Evolutionary conservation across 1,140 invertebrate species (phyloP).

Genomic region (Drosophila parvula): DNA sequence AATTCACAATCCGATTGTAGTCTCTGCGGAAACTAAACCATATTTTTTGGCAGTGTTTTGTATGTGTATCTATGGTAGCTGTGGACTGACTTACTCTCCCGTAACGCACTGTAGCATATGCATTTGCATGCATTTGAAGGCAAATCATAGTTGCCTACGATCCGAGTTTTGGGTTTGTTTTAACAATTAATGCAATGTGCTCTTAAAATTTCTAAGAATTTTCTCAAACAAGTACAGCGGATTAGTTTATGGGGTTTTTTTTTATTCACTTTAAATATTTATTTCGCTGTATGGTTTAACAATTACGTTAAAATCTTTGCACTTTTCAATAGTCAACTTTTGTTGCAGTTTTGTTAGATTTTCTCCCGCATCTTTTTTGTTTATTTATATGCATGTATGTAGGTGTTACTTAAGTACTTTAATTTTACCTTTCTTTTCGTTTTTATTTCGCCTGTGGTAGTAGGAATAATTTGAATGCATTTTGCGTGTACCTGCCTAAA

Average conservation of each 20-base stretch:
- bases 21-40: constrained; percentile 54
- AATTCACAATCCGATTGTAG: constrained; percentile 38
- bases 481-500: background rate
- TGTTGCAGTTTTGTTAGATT: constrained; percentile 69
- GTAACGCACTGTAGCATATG: constrained; percentile 21
- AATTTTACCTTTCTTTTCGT: constrained; percentile 14
- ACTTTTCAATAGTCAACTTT: constrained; percentile 82
- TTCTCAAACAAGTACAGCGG: constrained; percentile 76
- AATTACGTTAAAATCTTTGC: constrained; percentile 81
- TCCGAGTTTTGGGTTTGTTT: constrained; percentile 16
- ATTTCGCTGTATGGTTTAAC: constrained; percentile 80
- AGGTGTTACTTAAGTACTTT: constrained; percentile 41
- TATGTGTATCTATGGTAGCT: constrained; percentile 15
- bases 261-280: constrained; percentile 48
- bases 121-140: constrained; percentile 13
- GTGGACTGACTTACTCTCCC: constrained; percentile 28
- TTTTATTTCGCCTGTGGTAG: constrained; percentile 17
- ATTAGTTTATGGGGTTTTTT: constrained; percentile 35
- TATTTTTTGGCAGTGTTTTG: constrained; percentile 68
- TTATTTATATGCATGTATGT: constrained; percentile 44
- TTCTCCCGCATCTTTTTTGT: constrained; percentile 25
- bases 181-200: constrained; percentile 69
- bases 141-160: constrained; percentile 22
- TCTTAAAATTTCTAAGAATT: constrained; percentile 73
- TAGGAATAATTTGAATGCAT: constrained; percentile 41